phyloP scores from a whole-genome alignment of 1,140 invertebrate genomes.

The Achroia grisella region DNA sequence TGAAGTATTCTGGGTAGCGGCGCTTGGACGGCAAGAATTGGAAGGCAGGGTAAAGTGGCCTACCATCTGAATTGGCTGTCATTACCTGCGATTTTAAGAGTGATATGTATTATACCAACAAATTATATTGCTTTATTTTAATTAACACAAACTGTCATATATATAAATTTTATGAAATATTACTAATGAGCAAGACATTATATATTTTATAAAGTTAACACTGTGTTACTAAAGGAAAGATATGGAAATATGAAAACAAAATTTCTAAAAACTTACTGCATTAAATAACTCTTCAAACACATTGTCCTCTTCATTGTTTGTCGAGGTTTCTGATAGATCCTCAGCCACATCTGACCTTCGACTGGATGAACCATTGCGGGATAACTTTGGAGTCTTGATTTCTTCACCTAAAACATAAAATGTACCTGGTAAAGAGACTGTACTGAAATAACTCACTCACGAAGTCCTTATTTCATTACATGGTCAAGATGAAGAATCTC shows the following conservation, averaged over 20 bases:
- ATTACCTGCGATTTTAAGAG: conserved; percentile 75
- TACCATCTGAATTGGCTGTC: conserved; percentile 85
- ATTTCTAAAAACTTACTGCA: conserved; percentile 64
- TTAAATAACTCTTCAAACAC: conserved; percentile 78
- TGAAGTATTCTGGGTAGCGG: conserved; percentile 97
- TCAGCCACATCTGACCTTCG: conserved; percentile 68
- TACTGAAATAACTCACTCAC: too few species aligned
- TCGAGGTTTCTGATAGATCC: conserved; percentile 82
- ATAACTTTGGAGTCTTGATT: conserved; percentile 56
- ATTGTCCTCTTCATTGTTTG: conserved; percentile 82
- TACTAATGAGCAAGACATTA: too few species aligned
- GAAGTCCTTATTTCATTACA: too few species aligned
- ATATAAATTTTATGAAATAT: too few species aligned
- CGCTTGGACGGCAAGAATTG: conserved; percentile 93
- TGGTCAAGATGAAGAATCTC: too few species aligned
- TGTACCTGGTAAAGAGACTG: too few species aligned
- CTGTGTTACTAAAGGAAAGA: too few species aligned
- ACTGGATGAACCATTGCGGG: conserved; percentile 58
- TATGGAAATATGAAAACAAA: background rate
- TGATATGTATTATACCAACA: too few species aligned
- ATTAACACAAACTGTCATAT: too few species aligned
- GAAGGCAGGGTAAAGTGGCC: conserved; percentile 88
- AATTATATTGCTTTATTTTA: too few species aligned
- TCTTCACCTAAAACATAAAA: conserved; percentile 47
- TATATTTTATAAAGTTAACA: too few species aligned